Evolutionary conservation across 2,888 invertebrate species (phyloP).

Genomic region (Salpingus planirostris): DNA sequence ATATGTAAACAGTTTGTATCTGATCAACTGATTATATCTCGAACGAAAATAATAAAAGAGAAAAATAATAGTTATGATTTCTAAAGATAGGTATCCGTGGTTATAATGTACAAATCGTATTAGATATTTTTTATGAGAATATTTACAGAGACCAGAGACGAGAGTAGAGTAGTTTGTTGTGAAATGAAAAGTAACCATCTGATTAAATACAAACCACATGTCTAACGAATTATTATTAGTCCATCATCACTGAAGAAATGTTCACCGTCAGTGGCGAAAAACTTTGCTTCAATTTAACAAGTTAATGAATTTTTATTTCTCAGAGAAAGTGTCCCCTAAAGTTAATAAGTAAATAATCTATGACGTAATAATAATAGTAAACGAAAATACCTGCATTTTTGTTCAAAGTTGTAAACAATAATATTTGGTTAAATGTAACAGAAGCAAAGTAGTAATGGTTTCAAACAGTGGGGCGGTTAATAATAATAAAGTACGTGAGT

Average conservation of each 20-base stretch:
- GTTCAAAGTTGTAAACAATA: no score
- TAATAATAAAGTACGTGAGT: no score
- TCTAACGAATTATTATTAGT: constrained; percentile 21
- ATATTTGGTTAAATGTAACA: no score
- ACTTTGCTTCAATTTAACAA: constrained; percentile 13
- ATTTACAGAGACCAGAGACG: constrained; percentile 1
- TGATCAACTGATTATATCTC: constrained; percentile 21
- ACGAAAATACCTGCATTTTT: no score
- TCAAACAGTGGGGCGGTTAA: no score
- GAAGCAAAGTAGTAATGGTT: no score
- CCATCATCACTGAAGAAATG: constrained; percentile 21
- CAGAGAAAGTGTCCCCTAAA: no score
- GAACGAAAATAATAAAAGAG: no score
- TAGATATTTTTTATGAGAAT: constrained; percentile 1
- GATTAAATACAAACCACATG: constrained; percentile 25
- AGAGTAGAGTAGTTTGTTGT: no score
- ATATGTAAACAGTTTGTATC: constrained; percentile 24
- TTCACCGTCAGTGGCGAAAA: constrained; percentile 18
- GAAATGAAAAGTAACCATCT: constrained; percentile 15
- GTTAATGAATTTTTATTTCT: no score
- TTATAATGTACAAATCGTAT: not conserved
- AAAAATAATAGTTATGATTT: constrained; percentile 1
- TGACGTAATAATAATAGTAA: no score
- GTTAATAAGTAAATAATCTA: no score
- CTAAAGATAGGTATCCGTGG: not conserved